Base-by-base conservation (phyloP, 1,140 invertebrate species). In the Riptortus pedestris region DNA sequence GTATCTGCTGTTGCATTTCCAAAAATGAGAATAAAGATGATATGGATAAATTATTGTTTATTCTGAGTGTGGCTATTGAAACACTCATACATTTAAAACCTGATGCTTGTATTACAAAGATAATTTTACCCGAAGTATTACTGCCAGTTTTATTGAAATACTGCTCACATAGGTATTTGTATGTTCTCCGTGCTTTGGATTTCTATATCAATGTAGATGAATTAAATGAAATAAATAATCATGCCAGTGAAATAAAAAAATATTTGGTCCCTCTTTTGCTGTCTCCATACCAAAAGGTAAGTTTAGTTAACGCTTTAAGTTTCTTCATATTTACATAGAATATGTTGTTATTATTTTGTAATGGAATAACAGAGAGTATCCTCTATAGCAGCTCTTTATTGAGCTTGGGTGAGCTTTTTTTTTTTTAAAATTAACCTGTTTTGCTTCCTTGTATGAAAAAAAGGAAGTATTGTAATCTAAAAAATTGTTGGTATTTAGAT, bases 201-300 rank as follows among this genome's bases (percentile, higher is more conserved):
- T 67, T 67, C 45, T 67, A 65, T 43, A 43, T 67, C n/a, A 57
- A 29, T 7, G 16, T 28, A 12, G 60, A 62, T 31, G 63, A 62
- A 47, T 59, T 60, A 22, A 64, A 64, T 60, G 28, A 27, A 31
- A 16, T 66, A n/a, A 20, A 5, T 12, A 12, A 28, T 2, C 31
- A 64, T 55, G 4, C 22, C 61, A 24, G 55, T 67, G 38, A 66
- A 48, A 29, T 66, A 38, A 58, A 33, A 67, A 51, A 66, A 1
- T 66, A 65, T 62, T 62, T 67, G 62, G 67, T 51, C 27, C 45
- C 48, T 64, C 47, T 48, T 5, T 27, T 66, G 14, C 28, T 43
- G 9, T 66, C 65, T 11, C 65, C 65, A 2, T 66, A 43, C 38
- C 62, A 64, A 9, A 66, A 64, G 58, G 65, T 66, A 61, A 47